Evolutionary conservation across 1,140 invertebrate genomes (phyloP).

Genomic region (Orchestia grillus): DNA sequence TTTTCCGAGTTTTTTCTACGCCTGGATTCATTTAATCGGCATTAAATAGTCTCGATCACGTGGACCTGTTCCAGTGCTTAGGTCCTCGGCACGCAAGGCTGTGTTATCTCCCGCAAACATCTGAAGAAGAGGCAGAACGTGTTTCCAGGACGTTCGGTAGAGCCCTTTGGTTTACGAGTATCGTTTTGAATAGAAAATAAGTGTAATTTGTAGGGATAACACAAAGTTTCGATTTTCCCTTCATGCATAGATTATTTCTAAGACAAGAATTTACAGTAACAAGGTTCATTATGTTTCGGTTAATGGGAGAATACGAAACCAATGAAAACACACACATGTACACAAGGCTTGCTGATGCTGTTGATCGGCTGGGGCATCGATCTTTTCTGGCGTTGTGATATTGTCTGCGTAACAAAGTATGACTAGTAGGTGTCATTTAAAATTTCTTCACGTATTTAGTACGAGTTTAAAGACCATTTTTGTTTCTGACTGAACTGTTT

Average conservation of each 20-base stretch:
- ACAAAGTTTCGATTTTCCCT: background rate
- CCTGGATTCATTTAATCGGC: conserved; percentile 10
- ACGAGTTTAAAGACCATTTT: no score
- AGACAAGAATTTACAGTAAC: no score
- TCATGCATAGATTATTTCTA: background rate
- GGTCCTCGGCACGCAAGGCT: background rate
- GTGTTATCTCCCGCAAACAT: conserved; percentile 44
- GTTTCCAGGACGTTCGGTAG: background rate
- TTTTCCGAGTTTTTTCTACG: background rate
- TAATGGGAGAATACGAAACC: no score
- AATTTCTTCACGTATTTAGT: no score
- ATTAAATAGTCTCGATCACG: conserved; percentile 9
- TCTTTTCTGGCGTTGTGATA: no score
- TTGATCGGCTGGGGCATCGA: no score
- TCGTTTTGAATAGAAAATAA: background rate
- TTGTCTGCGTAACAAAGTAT: no score
- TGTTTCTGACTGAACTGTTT: no score
- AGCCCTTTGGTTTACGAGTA: background rate
- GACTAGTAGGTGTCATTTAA: no score
- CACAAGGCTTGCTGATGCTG: no score
- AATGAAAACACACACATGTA: no score
- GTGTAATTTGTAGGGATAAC: background rate
- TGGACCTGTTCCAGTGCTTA: conserved; percentile 34
- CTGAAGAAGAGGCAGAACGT: conserved; percentile 5
- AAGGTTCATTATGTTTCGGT: no score